Base-by-base conservation (phyloP, 1,140 invertebrate genomes). In the Scaptomyza hsui region DNA sequence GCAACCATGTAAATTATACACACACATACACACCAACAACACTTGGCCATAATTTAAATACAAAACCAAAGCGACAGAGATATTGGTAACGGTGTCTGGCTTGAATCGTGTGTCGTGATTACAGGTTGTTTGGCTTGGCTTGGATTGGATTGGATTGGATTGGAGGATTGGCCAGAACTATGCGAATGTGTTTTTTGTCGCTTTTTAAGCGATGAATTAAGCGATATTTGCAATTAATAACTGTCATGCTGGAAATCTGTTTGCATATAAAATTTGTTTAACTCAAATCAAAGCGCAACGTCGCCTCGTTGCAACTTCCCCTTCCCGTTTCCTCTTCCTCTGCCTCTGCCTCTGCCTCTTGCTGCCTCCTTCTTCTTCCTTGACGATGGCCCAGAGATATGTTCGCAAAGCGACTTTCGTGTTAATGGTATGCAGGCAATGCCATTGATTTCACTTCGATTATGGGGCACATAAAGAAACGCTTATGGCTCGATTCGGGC, bases 141-240 rank as follows among this genome's bases (percentile, higher is more conserved):
- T n/a, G 24, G 4, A 24, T 24, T 24, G 24, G 24, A 24, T n/a
- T n/a, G n/a, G n/a, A n/a, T n/a, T n/a, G 24, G 24, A 24, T 24
- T 24, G 4, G 78, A 60, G 72, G 57, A 76, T 69, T 72, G 70
- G 26, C 26, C 26, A 29, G 45, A 78, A 85, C 81, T 85, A 81
- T 88, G 78, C 75, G 74, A 86, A 62, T 86, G 82, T 86, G 26
- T 29, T 29, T 29, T 29, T 29, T 88, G 82, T 88, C 82, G 82
- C 74, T 47, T 88, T 88, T 81, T 63, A 88, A 85, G 85, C 85
- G 86, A 89, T 89, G 86, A 89, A 89, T 89, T 89, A 89, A 89
- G 86, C 85, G 86, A 89, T 89, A 89, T 89, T 89, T 89, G 86
- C 86, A 89, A 89, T 89, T 89, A 89, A 89, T 89, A 89, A 89